Evolutionary conservation across 2,888 invertebrate species (phyloP).

Genomic region (Stenodera caucasica): DNA sequence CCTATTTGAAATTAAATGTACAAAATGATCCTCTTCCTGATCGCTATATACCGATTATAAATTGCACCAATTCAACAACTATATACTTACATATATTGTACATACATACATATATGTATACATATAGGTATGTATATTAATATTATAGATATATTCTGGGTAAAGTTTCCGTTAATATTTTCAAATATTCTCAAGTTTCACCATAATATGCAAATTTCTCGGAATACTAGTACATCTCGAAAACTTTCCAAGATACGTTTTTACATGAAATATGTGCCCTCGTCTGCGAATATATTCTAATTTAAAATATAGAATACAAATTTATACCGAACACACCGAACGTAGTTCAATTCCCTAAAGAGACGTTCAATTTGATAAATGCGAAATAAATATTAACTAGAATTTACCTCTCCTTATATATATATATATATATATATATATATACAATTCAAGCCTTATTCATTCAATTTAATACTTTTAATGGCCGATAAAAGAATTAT

Average conservation of each 20-base stretch:
- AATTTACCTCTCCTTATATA: slow-evolving; percentile 48
- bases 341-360: slow-evolving; percentile 53
- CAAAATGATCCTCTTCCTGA: slow-evolving; percentile 18
- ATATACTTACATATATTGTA: too few species aligned
- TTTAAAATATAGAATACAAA: slow-evolving; percentile 59
- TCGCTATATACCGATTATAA: slow-evolving; percentile 19
- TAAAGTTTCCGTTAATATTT: slow-evolving; percentile 45
- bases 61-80: too few species aligned
- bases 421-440: too few species aligned
- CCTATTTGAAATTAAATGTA: slow-evolving; percentile 36
- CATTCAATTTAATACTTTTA: slow-evolving; percentile 41
- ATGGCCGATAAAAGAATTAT: slow-evolving; percentile 42
- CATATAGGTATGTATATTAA: too few species aligned
- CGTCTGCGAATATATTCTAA: slow-evolving; percentile 57
- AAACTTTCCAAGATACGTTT: slow-evolving; percentile 54
- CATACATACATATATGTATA: slow-evolving; percentile 1
- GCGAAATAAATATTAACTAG: slow-evolving; percentile 56
- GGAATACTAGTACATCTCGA: slow-evolving; percentile 51
- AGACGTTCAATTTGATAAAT: slow-evolving; percentile 57
- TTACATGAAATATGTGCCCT: slow-evolving; percentile 56
- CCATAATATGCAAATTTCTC: slow-evolving; percentile 54
- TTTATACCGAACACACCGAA: slow-evolving; percentile 52
- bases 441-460: slow-evolving; percentile 33
- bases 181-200: slow-evolving; percentile 51
- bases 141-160: slow-evolving; percentile 11